Base-by-base conservation (phyloP, 2,888 invertebrate species). In the Tanytarsus gracilentus region DNA sequence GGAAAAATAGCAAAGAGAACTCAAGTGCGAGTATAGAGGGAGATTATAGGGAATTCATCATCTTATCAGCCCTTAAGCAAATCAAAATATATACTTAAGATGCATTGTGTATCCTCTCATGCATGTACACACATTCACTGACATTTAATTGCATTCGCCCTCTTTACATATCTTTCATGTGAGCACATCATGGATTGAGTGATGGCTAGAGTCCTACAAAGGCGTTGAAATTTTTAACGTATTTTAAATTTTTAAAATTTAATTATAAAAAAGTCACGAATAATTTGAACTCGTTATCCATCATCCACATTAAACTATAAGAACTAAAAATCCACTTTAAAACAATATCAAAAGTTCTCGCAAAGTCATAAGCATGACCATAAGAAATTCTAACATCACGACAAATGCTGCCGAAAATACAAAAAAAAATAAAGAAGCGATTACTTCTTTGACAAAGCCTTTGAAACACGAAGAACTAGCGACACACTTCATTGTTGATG, bases 31-130 rank as follows among this genome's bases (percentile, higher is more conserved):
- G n/a, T n/a, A n/a, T n/a, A n/a, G n/a, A n/a, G n/a, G n/a, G n/a
- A n/a, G n/a, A n/a, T n/a, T n/a, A n/a, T 40, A 16, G 48, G 4
- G 21, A 48, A 48, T 48, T 21, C 48, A 48, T 48, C 48, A 48
- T 48, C 21, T 48, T 48, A 18, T 21, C 48, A 16, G 48, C 48
- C 48, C 21, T 48, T 8, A n/a, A 48, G 48, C 48, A 6, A 48
- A 9, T 16, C 48, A 16, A 23, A 23, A 6, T 6, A 23, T 48
- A 48, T 48, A 48, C 23, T 48, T 48, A 48, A 30, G 9, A 30
- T 6, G 6, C 6, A 48, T 18, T 48, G 21, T 48, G 7, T 23
- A 48, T 23, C 6, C 7, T 3, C 21, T 14, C 23, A 9, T 40
- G n/a, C n/a, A n/a, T n/a, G n/a, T n/a, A n/a, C n/a, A n/a, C n/a